Base-by-base conservation (phyloP, 2,888 invertebrate species). In the Folsomia candida region DNA sequence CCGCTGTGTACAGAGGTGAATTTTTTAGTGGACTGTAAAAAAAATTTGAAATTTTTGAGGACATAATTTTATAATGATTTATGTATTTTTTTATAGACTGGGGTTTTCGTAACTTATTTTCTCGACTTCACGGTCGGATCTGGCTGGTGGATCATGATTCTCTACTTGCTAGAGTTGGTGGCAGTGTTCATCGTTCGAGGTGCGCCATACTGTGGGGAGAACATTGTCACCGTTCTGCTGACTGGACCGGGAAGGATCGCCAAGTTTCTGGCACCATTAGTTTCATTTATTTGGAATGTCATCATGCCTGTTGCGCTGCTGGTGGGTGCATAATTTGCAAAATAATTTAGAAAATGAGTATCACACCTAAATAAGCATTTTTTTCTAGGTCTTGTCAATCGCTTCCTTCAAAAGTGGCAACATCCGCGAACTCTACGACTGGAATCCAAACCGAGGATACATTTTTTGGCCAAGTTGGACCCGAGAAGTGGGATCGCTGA, bases 251-350 rank as follows among this genome's bases (percentile, higher is more conserved):
- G 72, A 27, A 73, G 87, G 87, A n/a, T 82, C 85, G 70, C 85
- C 83, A 71, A 69, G 27, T 74, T 76, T 25, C 72, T 77, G 9
- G 90, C 89, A 3, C 89, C 90, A 11, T 83, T 93, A 72, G 83
- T 92, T 25, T 90, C 91, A 2, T 92, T 94, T 81, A 90, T 90
- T 0, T 95, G 94, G 94, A 94, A 92, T 81, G 91, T 94, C 1
- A 85, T 93, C 67, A 83, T 94, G 80, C 94, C 94, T 0, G 91
- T 93, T 67, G 87, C 90, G 6, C 84, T 94, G 66, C 89, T 93
- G 85, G 92, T 93, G 81, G 85, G 86, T 84, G 60, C 20, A 9
- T 62, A 47, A 28, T 37, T 37, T 9, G 37, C 37, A 26, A 60
- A 47, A 20, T 25, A 61, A 61, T 14, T 63, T 28, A 25, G 37